Evolutionary conservation across 2,888 invertebrate genomes (phyloP).

Genomic region (Erebia epiphron): DNA sequence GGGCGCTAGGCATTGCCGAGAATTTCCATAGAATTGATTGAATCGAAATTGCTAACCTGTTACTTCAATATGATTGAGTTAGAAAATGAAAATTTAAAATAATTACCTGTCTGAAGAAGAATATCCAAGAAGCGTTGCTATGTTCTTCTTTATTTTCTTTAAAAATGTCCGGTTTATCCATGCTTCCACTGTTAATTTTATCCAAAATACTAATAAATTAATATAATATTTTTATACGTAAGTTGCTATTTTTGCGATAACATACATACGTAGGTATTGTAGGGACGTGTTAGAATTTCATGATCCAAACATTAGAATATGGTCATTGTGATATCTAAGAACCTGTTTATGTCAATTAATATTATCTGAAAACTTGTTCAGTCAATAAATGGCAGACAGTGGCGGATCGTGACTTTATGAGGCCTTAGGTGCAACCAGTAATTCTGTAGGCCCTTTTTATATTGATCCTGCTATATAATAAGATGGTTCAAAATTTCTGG

Average conservation of each 20-base stretch:
- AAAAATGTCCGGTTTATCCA: not conserved
- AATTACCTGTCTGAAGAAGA: conserved; percentile 3
- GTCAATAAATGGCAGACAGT: no score
- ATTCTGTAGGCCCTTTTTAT: no score
- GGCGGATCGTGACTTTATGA: no score
- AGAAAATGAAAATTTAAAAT: not conserved
- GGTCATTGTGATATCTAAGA: not conserved
- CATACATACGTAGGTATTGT: not conserved
- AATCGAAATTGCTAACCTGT: no score
- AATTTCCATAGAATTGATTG: no score
- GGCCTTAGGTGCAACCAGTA: no score
- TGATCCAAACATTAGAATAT: not conserved
- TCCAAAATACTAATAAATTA: not conserved
- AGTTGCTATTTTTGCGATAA: not conserved
- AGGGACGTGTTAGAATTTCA: not conserved
- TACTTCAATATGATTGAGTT: no score
- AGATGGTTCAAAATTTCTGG: no score
- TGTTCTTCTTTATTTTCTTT: not conserved
- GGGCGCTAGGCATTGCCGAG: no score
- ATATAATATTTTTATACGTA: not conserved
- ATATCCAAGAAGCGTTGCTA: not conserved
- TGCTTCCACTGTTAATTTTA: not conserved
- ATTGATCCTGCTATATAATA: no score
- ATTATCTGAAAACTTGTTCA: no score
- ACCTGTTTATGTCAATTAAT: not conserved